Base-by-base conservation (phyloP, 2,797 vertebrate genomes). In the Helicolenus hilgendorfi region DNA sequence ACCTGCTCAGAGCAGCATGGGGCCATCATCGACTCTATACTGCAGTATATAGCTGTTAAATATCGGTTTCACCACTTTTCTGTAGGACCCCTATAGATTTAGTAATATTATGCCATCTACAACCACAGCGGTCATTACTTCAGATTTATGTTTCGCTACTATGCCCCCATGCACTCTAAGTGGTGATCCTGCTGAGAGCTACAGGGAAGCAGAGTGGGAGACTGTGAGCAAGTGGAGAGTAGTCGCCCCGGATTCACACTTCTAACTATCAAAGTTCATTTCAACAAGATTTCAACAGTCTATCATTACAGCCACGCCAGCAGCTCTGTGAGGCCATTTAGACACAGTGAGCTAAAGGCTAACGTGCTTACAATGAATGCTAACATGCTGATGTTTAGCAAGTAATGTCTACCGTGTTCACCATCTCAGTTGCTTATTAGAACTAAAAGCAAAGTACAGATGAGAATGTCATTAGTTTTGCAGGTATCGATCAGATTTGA, bases 1-100 rank as follows among this genome's bases (percentile, higher is more conserved):
- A 78, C 71, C 68, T 60, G 13, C 78, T 63, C 72, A 74, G 38
- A 83, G 55, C 73, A 74, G 80, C 59, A 35, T 27, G 72, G 26
- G 33, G 63, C 55, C 41, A 53, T 90, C 88, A 84, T 35, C 29
- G 33, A 72, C 83, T 85, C 55, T 35, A 6, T 49, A 41, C 83
- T 27, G 64, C 58, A 70, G 79, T 64, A 53, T 53, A 45, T 69
- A 79, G 69, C 86, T 87, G 79, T 91, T 85, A 89, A 87, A 91
- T 88, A 85, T 83, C 74, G 62, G 18, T 71, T 88, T 84, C 83
- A 79, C 69, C 88, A 72, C 77, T 58, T 87, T 73, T 77, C 72
- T 49, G 18, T 53, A 10, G 80, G 70, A 78, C 58, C 65, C 72
- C 77, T 75, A 76, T 81, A 86, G 86, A 83, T 91, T 81, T 76